These are phyloP conservation scores for Xanthostigma xanthostigma DNA, from an alignment of 2,888 invertebrate genomes.

Conservation along the genomic window DNA sequence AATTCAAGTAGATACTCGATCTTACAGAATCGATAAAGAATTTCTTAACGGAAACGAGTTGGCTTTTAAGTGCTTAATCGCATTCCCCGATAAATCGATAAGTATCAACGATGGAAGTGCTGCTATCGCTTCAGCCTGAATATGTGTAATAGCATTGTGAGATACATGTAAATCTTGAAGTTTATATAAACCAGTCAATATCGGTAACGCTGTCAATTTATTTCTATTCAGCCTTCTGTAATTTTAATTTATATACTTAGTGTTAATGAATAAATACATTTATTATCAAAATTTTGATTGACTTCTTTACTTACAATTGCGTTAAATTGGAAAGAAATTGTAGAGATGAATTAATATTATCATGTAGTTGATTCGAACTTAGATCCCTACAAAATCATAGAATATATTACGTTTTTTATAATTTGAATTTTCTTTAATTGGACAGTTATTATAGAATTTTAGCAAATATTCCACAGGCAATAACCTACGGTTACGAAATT, in stretches of 20 bases:
- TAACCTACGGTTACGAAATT: too few species aligned
- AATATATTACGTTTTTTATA: conserved; percentile 4
- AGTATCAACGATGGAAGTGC: conserved; percentile 37
- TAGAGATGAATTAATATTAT: conserved; percentile 31
- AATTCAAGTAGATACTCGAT: conserved; percentile 11
- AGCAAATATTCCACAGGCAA: too few species aligned
- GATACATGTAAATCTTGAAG: conserved; percentile 18
- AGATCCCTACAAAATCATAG: conserved; percentile 33
- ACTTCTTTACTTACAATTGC: conserved; percentile 36
- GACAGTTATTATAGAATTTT: too few species aligned
- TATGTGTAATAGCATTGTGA: conserved; percentile 32
- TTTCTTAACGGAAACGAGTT: conserved; percentile 44
- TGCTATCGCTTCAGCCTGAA: conserved; percentile 31
- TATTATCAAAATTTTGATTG: conserved; percentile 29
- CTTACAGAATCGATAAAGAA: conserved; percentile 33
- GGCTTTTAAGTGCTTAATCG: conserved; percentile 36
- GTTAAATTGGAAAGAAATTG: conserved; percentile 30
- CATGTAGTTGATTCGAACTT: conserved; percentile 37
- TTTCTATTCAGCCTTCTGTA: conserved; percentile 40
- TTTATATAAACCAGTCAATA: conserved; percentile 18
- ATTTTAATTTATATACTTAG: conserved; percentile 8
- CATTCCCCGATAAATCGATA: conserved; percentile 49
- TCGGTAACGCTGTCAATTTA: conserved; percentile 36
- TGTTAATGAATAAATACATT: conserved; percentile 22
- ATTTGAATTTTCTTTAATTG: conserved; percentile 1